phyloP scores from a whole-genome alignment of 2,113 vertebrate genomes.

The Tylochromis polylepis region DNA sequence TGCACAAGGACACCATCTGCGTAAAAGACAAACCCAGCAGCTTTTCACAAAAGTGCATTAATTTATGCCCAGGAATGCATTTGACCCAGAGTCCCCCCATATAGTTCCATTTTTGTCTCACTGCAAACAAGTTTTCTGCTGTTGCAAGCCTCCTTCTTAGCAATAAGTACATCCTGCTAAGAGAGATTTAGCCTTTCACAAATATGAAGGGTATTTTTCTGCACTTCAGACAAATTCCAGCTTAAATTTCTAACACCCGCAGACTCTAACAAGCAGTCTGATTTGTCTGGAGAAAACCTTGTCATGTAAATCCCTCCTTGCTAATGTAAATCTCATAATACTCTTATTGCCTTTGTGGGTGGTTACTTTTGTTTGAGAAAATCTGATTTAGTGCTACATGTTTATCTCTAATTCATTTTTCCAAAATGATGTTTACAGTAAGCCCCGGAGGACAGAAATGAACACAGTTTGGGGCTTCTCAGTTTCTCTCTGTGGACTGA shows the following conservation, averaged over 20 bases:
- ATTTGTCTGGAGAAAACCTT: constrained; percentile 23
- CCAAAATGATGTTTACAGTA: not conserved
- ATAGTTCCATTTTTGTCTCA: not conserved
- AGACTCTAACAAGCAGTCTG: constrained; percentile 1
- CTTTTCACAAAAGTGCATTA: not conserved
- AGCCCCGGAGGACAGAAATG: not conserved
- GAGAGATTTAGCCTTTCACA: constrained; percentile 12
- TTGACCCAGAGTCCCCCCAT: not conserved
- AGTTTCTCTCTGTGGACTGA: not conserved
- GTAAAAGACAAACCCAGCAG: not conserved
- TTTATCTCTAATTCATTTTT: not conserved
- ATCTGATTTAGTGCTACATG: not conserved
- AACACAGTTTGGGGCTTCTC: not conserved
- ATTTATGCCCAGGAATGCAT: not conserved
- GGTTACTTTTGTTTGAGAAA: constrained; percentile 31
- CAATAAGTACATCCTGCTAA: constrained; percentile 37
- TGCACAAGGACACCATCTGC: not conserved
- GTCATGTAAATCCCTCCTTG: constrained; percentile 23
- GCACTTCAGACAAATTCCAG: constrained; percentile 4
- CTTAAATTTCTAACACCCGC: constrained; percentile 14
- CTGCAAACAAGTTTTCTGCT: not conserved
- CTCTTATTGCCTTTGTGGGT: constrained; percentile 39
- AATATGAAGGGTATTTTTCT: constrained; percentile 5
- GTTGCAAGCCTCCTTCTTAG: not conserved
- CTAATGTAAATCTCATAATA: constrained; percentile 52